Conservation (phyloP, 2,113 vertebrate species). For the Paramormyrops kingsleyae region DNA sequence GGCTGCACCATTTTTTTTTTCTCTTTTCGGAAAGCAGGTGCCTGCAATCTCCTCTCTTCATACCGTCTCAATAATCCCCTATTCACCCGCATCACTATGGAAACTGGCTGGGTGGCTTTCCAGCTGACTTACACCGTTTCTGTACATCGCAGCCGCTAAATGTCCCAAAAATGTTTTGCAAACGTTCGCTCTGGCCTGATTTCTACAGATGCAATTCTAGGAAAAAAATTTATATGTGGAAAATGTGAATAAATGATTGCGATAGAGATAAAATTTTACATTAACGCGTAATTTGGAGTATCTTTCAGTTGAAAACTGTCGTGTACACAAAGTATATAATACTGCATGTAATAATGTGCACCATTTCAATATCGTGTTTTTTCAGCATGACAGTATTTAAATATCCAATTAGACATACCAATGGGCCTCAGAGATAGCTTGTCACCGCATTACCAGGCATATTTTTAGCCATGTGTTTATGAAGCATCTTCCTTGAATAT, state of each 20-base stretch:
- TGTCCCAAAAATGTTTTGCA: background rate
- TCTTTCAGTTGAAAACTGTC: background rate
- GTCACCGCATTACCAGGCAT: background rate
- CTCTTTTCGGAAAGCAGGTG: conserved; percentile 57
- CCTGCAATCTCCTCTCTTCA: conserved; percentile 51
- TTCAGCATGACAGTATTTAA: background rate
- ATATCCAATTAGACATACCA: background rate
- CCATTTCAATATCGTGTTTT: background rate
- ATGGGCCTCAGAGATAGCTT: background rate
- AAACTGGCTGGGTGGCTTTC: conserved; percentile 55
- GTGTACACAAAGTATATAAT: background rate
- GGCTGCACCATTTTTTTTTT: conserved; percentile 11
- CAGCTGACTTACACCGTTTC: conserved; percentile 60
- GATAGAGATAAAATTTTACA: background rate
- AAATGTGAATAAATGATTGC: background rate
- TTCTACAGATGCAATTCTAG: background rate
- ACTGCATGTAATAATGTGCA: background rate
- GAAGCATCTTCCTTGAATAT: background rate
- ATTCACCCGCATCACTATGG: conserved; percentile 62
- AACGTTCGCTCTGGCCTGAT: background rate
- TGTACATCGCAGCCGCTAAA: background rate
- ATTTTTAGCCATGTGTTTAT: background rate
- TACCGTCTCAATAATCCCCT: conserved; percentile 55
- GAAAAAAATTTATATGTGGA: background rate
- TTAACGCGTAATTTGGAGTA: background rate